Evolutionary conservation across 2,113 vertebrate species (phyloP), one percentile per base, ranked within the genome.

Genomic region (Pangasianodon hypophthalmus): DNA sequence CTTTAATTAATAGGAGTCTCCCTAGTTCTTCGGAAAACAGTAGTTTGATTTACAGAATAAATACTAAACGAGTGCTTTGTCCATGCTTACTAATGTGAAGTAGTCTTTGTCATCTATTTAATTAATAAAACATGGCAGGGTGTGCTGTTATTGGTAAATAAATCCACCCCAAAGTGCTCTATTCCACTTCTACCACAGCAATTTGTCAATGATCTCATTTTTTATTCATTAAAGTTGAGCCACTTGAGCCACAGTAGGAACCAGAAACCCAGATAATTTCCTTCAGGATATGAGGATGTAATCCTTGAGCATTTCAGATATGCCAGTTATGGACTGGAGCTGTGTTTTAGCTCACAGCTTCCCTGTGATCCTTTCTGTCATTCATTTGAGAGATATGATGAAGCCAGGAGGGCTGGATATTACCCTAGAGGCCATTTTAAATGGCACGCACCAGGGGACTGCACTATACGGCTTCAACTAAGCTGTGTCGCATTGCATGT

Each of bases 381-480:
- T 90, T 95, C 93, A 93, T 94, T 95, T 95, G 92, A 93, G 91
- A 52, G 60, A 58, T 90, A 54, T 19, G 60, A 95, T 95, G 94
- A 95, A 95, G 92, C 93, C 93, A 93, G 93, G 93, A 95, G 95
- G 93, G 58, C 92, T 95, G 93, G 94, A 93, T 94, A 93, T 92
- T 95, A 93, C 92, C 93, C 94, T 94, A 93, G 94, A 94, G 95
- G 93, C 94, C 93, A 91, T 94, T 90, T 94, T 93, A 92, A 93
- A 94, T 67, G 89, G 93, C 91, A 87, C 91, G 26, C 69, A 32
- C 88, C 91, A 88, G 90, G 91, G 92, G 93, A 93, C 89, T 92
- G 60, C 82, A 0, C 56, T 48, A 91, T 92, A 6, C 93, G 91
- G 92, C 52, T 60, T 46, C 56, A 41, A 60, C 37, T 58, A 46